Evolutionary conservation across 1,140 invertebrate species (phyloP).

Genomic region (Akabosia matsudoensis): DNA sequence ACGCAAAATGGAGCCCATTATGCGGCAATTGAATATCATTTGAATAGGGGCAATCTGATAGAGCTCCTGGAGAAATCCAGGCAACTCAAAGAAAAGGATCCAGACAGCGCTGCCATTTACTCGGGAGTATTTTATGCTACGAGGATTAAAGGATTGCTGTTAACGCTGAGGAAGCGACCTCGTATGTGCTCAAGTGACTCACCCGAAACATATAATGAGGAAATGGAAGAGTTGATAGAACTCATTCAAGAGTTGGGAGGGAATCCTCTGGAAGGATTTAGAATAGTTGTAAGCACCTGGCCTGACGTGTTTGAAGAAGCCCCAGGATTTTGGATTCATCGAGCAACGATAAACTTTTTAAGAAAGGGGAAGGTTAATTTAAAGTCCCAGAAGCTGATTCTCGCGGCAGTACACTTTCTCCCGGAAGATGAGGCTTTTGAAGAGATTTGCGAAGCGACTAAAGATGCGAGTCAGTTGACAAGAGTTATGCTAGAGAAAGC

Average conservation of each 20-base stretch:
- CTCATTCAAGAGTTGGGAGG: neutral
- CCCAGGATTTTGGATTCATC: conserved; percentile 19
- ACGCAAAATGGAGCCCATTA: conserved; percentile 16
- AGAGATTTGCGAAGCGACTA: conserved; percentile 1
- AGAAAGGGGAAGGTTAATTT: neutral
- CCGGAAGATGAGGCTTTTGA: conserved; percentile 19
- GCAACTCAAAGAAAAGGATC: neutral
- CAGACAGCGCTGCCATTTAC: conserved; percentile 21
- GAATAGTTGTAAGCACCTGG: conserved; percentile 8
- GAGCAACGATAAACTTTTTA: neutral
- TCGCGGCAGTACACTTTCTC: conserved; percentile 27
- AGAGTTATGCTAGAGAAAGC: neutral
- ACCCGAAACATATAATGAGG: neutral
- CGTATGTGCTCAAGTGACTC: neutral
- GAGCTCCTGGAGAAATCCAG: neutral
- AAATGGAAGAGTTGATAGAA: conserved; percentile 19
- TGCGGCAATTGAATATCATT: conserved; percentile 20
- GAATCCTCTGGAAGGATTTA: conserved; percentile 26
- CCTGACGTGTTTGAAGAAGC: conserved; percentile 11
- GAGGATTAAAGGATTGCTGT: neutral
- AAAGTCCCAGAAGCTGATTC: neutral
- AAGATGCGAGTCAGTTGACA: neutral
- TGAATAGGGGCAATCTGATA: neutral
- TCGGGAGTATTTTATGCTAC: conserved; percentile 12
- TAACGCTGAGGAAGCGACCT: neutral